Conservation (phyloP, 2,797 vertebrate species). For the Gymnoscopelus microlampas region DNA sequence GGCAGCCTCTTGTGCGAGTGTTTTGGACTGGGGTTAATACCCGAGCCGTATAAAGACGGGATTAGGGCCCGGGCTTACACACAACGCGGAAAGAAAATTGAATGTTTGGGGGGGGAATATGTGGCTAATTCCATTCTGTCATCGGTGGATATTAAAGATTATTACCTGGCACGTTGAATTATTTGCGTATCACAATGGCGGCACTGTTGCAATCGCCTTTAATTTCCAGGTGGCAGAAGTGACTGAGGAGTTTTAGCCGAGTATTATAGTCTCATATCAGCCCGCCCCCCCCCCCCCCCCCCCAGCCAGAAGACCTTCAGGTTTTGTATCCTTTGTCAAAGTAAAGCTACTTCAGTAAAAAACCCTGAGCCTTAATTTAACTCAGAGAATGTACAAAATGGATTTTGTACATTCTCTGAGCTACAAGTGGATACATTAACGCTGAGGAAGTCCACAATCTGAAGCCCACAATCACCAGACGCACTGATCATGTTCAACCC, state of each 20-base stretch:
- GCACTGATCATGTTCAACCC: too few relatives aligned
- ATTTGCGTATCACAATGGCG: constrained; percentile 89
- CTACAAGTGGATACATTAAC: too few relatives aligned
- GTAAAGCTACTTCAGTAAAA: too few relatives aligned
- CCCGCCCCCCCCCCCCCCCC: constrained; percentile 39
- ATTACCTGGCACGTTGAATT: constrained; percentile 81
- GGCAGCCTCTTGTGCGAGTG: constrained; percentile 66
- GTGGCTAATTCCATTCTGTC: constrained; percentile 97
- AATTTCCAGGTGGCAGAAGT: constrained; percentile 82
- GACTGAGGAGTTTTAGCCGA: constrained; percentile 71
- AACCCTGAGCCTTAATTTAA: too few relatives aligned
- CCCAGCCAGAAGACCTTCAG: constrained; percentile 43
- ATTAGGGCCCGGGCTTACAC: constrained; percentile 88
- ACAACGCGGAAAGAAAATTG: constrained; percentile 77
- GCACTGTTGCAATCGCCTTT: constrained; percentile 87
- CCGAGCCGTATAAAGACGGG: constrained; percentile 81
- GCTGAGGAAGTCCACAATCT: too few relatives aligned
- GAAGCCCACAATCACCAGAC: too few relatives aligned
- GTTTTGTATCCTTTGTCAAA: constrained; percentile 26
- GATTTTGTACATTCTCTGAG: too few relatives aligned
- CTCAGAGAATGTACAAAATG: too few relatives aligned
- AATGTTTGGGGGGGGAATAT: constrained; percentile 85
- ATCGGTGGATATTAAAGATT: constrained; percentile 98
- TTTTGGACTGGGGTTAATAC: constrained; percentile 76
- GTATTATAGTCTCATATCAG: constrained; percentile 70